Evolutionary conservation across 2,888 invertebrate genomes (phyloP).

Genomic region (Andrena chrysosceles): DNA sequence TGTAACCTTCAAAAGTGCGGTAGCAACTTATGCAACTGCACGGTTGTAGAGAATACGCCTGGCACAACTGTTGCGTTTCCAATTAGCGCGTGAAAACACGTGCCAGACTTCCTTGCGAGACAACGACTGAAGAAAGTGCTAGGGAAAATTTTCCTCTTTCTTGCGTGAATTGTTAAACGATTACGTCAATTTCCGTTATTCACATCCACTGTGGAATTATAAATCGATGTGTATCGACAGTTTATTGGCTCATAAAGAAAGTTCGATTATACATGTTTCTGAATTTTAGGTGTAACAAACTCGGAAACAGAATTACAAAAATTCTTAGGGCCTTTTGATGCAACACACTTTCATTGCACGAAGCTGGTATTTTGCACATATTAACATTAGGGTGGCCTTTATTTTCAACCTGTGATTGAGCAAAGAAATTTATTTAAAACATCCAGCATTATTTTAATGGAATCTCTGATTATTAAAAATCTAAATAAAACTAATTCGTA

Average conservation of each 20-base stretch:
- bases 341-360: no score
- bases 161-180: neutral
- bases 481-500: no score
- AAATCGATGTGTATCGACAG: neutral
- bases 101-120: slow-evolving; percentile 15
- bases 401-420: no score
- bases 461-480: no score
- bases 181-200: neutral
- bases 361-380: no score
- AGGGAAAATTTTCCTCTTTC: neutral
- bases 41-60: neutral
- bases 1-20: slow-evolving; percentile 29
- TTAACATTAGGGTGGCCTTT: no score
- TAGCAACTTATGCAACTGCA: neutral
- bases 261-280: no score
- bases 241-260: neutral
- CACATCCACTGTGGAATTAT: neutral
- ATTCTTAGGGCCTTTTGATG: no score
- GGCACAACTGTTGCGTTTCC: slow-evolving; percentile 4
- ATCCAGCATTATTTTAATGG: no score
- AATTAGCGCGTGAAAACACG: slow-evolving; percentile 41
- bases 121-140: slow-evolving; percentile 12
- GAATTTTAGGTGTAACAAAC: no score
- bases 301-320: no score
- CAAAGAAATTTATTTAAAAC: no score